These are phyloP conservation scores for Cryptus armator DNA, from an alignment of 2,888 invertebrate species.

Conservation along the genomic window DNA sequence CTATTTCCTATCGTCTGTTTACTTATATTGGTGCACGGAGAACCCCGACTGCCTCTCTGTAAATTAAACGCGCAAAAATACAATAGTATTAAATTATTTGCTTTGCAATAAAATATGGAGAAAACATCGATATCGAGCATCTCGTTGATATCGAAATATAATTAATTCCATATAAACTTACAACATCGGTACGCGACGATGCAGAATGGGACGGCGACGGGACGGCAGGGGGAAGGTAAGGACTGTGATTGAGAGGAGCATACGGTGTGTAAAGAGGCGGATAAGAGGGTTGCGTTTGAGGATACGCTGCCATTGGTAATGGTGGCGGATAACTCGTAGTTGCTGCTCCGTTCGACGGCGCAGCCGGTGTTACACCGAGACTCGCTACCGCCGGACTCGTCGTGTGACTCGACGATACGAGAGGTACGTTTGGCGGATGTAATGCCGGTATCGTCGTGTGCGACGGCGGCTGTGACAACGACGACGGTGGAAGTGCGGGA, in stretches of 20 bases:
- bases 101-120: background rate
- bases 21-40: conserved; percentile 82
- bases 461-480: conserved; percentile 82
- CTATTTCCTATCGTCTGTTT: conserved; percentile 80
- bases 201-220: conserved; percentile 87
- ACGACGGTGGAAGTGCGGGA: conserved; percentile 84
- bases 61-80: conserved; percentile 34
- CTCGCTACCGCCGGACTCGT: conserved; percentile 86
- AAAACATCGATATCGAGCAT: background rate
- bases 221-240: conserved; percentile 88
- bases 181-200: conserved; percentile 88
- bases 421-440: conserved; percentile 84
- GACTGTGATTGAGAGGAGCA: conserved; percentile 90
- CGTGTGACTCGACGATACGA: conserved; percentile 85
- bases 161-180: conserved; percentile 80
- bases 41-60: conserved; percentile 83
- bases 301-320: conserved; percentile 84
- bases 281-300: conserved; percentile 86
- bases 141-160: background rate
- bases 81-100: background rate
- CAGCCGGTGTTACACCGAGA: conserved; percentile 87
- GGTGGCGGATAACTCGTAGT: conserved; percentile 82
- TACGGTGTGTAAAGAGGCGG: conserved; percentile 93
- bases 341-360: conserved; percentile 85
- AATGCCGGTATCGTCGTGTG: conserved; percentile 82